Percentiles rank a stretch among this genome's conserved stretches.
phyloP scores from a whole-genome alignment of 2,888 invertebrate species.

The Lypha dubia region DNA sequence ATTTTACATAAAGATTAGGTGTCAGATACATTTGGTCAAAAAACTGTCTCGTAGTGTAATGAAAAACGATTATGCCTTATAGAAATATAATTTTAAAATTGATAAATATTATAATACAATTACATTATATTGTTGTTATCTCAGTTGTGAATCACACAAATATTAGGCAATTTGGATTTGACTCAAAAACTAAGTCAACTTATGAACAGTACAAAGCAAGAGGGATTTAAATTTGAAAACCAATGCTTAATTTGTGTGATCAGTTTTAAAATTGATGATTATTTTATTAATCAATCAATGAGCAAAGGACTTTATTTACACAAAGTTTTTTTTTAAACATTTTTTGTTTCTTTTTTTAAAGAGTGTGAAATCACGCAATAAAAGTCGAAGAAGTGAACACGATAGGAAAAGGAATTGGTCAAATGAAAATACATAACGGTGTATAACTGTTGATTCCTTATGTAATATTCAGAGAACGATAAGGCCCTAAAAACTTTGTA shows the following conservation, averaged over 20 bases:
- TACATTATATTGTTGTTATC: constrained; percentile 58
- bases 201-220: constrained; percentile 57
- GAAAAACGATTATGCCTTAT: constrained; percentile 51
- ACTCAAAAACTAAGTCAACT: constrained; percentile 59
- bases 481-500: constrained; percentile 79
- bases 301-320: constrained; percentile 82
- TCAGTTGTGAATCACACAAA: constrained; percentile 66
- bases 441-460: constrained; percentile 50
- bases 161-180: constrained; percentile 61
- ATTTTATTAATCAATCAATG: constrained; percentile 70
- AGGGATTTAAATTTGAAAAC: constrained; percentile 72
- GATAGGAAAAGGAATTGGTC: constrained; percentile 56
- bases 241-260: constrained; percentile 73
- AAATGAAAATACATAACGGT: constrained; percentile 48
- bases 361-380: constrained; percentile 37
- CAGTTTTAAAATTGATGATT: constrained; percentile 76
- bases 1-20: no score
- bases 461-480: constrained; percentile 52
- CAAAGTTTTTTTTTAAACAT: constrained; percentile 77
- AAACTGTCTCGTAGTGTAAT: no score
- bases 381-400: constrained; percentile 65
- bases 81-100: constrained; percentile 64
- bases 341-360: constrained; percentile 23
- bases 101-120: constrained; percentile 54
- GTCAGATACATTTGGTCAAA: no score